Evolutionary conservation across 2,113 vertebrate species (phyloP).

Genomic region (Cnemophilus loriae): DNA sequence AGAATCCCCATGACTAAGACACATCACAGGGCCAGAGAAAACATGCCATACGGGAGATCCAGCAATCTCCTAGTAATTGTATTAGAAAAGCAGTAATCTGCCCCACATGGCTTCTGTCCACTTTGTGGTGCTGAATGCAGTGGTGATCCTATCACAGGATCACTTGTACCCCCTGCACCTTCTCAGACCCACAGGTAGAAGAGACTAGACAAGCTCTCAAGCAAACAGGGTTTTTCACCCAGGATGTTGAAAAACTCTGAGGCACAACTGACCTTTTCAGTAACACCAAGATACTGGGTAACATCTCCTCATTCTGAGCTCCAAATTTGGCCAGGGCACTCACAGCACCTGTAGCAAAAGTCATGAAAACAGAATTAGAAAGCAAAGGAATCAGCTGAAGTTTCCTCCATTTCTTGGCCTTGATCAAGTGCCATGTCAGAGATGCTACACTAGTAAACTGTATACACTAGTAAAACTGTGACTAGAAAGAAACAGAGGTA

Average conservation of each 20-base stretch:
- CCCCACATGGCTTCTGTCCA: neutral
- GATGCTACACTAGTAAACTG: neutral
- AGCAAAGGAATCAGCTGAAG: neutral
- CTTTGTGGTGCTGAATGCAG: neutral
- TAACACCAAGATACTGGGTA: constrained; percentile 79
- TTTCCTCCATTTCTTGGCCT: neutral
- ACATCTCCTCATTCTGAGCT: constrained; percentile 82
- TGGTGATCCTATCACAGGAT: neutral
- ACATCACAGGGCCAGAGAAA: neutral
- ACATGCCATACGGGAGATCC: neutral
- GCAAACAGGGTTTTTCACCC: neutral
- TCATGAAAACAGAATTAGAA: neutral
- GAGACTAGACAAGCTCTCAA: neutral
- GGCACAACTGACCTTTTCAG: constrained; percentile 71
- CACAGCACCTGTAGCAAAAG: constrained; percentile 70
- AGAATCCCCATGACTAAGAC: neutral
- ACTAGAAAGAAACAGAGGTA: neutral
- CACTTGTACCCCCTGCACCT: neutral
- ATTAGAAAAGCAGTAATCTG: neutral
- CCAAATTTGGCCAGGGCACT: constrained; percentile 84
- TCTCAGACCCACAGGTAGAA: neutral
- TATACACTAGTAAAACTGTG: neutral
- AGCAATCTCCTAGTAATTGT: neutral
- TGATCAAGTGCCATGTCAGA: neutral
- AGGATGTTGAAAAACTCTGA: neutral